Evolutionary conservation across 1,140 invertebrate genomes (phyloP).

Genomic region (Sycobia sp.): DNA sequence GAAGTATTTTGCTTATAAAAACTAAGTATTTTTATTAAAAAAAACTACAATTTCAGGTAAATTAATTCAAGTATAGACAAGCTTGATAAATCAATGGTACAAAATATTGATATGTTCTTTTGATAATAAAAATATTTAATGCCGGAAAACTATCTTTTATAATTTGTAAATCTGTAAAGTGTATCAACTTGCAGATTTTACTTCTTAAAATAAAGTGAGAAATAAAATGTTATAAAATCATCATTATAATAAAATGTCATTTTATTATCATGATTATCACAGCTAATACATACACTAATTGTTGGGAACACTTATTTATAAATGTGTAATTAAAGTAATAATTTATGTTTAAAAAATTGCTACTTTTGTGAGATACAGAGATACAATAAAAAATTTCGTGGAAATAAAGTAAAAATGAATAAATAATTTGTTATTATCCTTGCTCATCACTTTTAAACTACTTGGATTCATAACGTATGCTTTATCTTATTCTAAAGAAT

Average conservation of each 20-base stretch:
- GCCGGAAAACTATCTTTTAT: too few relatives aligned
- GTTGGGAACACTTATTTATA: not conserved
- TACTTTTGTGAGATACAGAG: not conserved
- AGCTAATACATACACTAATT: not conserved
- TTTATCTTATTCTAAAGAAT: too few relatives aligned
- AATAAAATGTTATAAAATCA: too few relatives aligned
- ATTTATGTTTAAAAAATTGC: not conserved
- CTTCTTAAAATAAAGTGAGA: too few relatives aligned
- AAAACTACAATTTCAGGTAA: not conserved
- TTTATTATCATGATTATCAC: too few relatives aligned
- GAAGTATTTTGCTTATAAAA: too few relatives aligned
- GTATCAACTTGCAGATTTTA: too few relatives aligned
- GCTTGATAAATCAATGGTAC: not conserved
- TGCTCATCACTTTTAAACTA: not conserved
- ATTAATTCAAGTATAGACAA: constrained; percentile 3
- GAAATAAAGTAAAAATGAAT: constrained; percentile 14
- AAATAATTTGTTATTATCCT: constrained; percentile 14
- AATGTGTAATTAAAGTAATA: not conserved
- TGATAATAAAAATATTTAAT: not conserved
- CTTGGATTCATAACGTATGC: too few relatives aligned
- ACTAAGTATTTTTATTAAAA: not conserved
- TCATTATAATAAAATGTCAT: too few relatives aligned
- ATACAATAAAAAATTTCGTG: not conserved
- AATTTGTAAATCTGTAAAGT: too few relatives aligned
- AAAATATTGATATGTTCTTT: constrained; percentile 2